phyloP scores from a whole-genome alignment of 2,797 vertebrate species.

The Enteromius thamalakanensis region DNA sequence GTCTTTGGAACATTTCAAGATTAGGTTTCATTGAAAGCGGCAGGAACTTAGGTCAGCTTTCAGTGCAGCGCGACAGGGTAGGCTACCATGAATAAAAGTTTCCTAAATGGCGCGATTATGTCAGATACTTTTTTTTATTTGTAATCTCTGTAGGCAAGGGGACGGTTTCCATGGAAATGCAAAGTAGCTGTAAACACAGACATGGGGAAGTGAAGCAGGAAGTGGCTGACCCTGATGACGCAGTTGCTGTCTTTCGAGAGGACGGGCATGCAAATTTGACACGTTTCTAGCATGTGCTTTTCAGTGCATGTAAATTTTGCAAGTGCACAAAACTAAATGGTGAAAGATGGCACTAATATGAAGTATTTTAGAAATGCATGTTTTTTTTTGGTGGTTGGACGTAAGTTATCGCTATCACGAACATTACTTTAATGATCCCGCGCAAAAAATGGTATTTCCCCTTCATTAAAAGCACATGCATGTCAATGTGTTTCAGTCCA shows the following conservation, averaged over 20 bases:
- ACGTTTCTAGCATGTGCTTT: conserved; percentile 49
- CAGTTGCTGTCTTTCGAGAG: conserved; percentile 39
- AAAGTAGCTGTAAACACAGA: conserved; percentile 63
- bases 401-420: neutral
- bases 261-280: conserved; percentile 35
- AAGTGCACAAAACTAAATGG: neutral
- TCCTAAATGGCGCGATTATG: conserved; percentile 43
- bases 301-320: neutral
- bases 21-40: neutral
- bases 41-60: conserved; percentile 8
- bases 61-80: neutral
- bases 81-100: conserved; percentile 22
- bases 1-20: neutral
- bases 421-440: neutral
- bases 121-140: conserved; percentile 29
- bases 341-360: neutral
- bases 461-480: conserved; percentile 22
- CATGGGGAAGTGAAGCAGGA: conserved; percentile 67
- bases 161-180: conserved; percentile 62
- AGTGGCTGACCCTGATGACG: conserved; percentile 58
- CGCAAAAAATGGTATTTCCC: conserved; percentile 7
- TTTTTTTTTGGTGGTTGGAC: neutral
- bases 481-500: conserved; percentile 13
- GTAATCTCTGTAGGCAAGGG: conserved; percentile 38
- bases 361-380: neutral